A percentile compares a stretch with the other conserved stretches of the same genome.
Conservation (phyloP, 2,888 invertebrate species). For the Pachydiplax longipennis region DNA sequence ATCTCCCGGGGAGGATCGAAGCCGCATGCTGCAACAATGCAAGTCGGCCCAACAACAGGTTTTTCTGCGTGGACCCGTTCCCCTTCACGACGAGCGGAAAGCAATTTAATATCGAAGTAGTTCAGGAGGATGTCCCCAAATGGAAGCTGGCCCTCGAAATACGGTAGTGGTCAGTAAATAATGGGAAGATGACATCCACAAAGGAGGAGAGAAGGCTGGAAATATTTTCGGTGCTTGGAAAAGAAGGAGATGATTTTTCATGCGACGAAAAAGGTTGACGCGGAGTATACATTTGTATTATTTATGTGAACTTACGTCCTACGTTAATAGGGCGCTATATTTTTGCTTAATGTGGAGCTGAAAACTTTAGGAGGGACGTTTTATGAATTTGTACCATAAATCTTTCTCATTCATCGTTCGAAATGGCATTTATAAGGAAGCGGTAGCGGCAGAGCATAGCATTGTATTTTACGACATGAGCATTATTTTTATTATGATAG, state of each 20-base stretch:
- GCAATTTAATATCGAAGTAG: background rate
- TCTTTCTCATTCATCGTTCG: no score
- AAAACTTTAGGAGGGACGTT: no score
- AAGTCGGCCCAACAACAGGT: background rate
- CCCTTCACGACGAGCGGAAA: background rate
- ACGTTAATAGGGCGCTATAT: no score
- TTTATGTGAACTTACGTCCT: no score
- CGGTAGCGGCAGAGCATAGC: no score
- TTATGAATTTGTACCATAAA: no score
- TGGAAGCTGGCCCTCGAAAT: background rate
- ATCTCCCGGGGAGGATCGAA: background rate
- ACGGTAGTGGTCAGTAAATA: constrained; percentile 15
- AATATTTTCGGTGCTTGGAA: background rate
- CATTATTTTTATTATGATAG: no score
- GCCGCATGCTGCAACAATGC: background rate
- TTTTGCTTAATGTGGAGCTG: no score
- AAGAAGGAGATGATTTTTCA: background rate
- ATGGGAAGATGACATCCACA: background rate
- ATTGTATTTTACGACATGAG: no score
- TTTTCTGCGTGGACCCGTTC: background rate
- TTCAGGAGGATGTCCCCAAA: background rate
- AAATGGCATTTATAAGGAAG: no score
- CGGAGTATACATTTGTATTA: no score
- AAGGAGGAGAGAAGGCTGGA: background rate
- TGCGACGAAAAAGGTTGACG: background rate